Evolutionary conservation across 2,888 invertebrate genomes (phyloP).

Genomic region (Polydrusus pterygomalis): DNA sequence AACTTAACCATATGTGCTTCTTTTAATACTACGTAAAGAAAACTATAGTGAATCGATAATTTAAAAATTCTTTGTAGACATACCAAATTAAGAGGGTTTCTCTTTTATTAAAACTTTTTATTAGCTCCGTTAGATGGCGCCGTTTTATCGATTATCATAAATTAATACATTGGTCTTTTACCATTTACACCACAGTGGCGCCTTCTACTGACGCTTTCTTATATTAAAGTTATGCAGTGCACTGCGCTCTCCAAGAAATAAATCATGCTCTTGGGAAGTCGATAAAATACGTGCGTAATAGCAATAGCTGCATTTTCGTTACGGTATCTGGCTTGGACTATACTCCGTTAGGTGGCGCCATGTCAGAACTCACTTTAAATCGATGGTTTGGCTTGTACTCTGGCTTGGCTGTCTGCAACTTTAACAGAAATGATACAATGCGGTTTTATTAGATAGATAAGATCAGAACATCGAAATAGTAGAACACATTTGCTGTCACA

Average conservation of each 20-base stretch:
- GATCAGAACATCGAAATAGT: background rate
- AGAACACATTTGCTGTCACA: background rate
- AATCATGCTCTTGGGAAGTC: background rate
- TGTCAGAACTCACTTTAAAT: background rate
- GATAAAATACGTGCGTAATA: background rate
- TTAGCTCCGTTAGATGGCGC: background rate
- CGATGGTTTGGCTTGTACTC: background rate
- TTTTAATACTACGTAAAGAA: background rate
- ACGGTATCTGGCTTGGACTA: background rate
- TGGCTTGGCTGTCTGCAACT: background rate
- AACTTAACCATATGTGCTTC: background rate
- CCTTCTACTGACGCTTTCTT: background rate
- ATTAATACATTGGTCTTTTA: background rate
- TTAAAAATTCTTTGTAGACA: background rate
- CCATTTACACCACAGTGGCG: background rate
- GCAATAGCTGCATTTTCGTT: background rate
- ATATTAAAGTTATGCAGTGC: background rate
- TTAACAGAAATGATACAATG: background rate
- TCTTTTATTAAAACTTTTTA: no score
- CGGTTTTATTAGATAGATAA: background rate
- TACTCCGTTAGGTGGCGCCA: background rate
- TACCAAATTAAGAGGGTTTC: no score
- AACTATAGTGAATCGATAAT: background rate
- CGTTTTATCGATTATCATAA: background rate
- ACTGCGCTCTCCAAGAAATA: background rate